Evolutionary conservation across 2,888 invertebrate genomes (phyloP), one percentile per base, ranked within the genome.

Genomic region (Heteromurus nitidus): DNA sequence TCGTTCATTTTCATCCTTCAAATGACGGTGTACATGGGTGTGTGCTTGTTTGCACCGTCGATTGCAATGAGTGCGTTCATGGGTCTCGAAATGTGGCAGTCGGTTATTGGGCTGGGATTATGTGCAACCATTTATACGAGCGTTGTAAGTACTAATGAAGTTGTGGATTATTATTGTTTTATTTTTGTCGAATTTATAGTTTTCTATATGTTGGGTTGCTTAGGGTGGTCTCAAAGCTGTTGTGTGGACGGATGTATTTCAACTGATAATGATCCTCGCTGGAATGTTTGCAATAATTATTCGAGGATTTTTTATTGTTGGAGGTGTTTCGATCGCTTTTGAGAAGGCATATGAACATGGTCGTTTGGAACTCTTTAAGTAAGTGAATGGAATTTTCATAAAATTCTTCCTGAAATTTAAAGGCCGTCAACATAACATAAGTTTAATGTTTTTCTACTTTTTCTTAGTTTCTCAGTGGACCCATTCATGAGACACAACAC

Each of bases 141-240:
- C 36, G 84, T 87, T 55, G 87, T 84, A 72, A 72, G 82, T 67
- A n/a, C n/a, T n/a, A n/a, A 16, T 20, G 5, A 30, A 67, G 5
- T 2, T 47, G 16, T 47, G 7, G 16, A 53, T 16, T 11, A 20
- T 18, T 36, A n/a, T 47, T n/a, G 47, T 50, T 22, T 28, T 36
- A 20, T 55, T 50, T 31, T 72, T 24, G n/a, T n/a, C n/a, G n/a
- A n/a, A 24, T 31, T 24, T 31, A 20, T 16, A 80, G 53, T 1
- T 31, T 62, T 1, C 16, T 9, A 11, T 26, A 11, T 2, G 11
- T 58, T 24, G 20, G n/a, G 42, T 16, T 42, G n/a, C 55, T n/a
- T 88, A 94, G 94, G 94, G 94, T 80, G 94, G 94, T 3, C 89
- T 95, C 24, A 94, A 94, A 89, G 95, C 94, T 3, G 94, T 95